Base-by-base conservation (phyloP, 2,797 vertebrate genomes). In the Poeciliopsis paucimaculata region DNA sequence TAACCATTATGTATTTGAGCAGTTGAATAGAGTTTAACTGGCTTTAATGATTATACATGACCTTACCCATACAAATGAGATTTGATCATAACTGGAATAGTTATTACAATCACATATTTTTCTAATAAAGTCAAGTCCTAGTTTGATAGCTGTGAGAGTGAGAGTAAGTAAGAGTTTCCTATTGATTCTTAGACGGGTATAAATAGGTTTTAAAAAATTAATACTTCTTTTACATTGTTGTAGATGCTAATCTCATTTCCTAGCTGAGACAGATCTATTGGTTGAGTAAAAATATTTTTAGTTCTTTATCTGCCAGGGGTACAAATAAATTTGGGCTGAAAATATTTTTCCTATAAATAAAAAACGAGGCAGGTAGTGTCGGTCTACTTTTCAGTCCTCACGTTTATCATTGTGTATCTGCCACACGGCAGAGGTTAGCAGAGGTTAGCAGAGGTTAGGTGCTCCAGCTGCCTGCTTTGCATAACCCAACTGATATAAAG, bases 381-480 rank as follows among this genome's bases (percentile, higher is more conserved):
- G 11, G 53, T 45, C 9, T 18, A 45, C 55, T 45, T 71, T 45
- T 46, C 9, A 43, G 34, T 53, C 7, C 23, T 57, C 39, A 28
- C n/a, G 9, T 28, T 41, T 43, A 43, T 75, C 46, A 43, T 8
- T 75, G 31, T 80, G 12, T 73, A 77, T 78, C 45, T 41, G 43
- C 13, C 49, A 49, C 31, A 75, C 2, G 41, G 36, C 36, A 36
- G 36, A 36, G 36, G 57, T 72, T 1, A 23, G 36, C 36, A 36
- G 36, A 36, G 36, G 57, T 72, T 1, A 23, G 45, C 55, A 20
- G 47, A 49, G 18, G 47, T 49, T 49, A 49, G 18, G 18, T 5
- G 80, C 47, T 76, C 60, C 76, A 78, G 71, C 77, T 78, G 43
- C 53, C 82, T 86, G 64, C 72, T 92, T 90, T 91, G 86, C 87